These are phyloP conservation scores for Lobophora halterata DNA, from an alignment of 2,888 invertebrate genomes.

Conservation along the genomic window DNA sequence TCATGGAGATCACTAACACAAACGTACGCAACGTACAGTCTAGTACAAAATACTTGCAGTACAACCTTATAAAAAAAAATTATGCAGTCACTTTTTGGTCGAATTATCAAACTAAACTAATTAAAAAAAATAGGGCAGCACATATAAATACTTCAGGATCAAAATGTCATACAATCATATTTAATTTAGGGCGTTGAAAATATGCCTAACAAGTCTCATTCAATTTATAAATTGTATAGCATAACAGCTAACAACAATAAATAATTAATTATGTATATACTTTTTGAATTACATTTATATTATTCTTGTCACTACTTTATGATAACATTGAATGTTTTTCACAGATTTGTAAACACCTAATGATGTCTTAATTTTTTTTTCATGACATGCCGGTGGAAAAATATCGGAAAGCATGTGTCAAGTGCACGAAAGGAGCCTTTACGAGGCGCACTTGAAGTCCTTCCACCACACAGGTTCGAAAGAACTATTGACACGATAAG, in stretches of 20 bases:
- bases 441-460: too few species aligned
- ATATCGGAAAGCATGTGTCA: too few species aligned
- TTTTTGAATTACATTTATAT: constrained; percentile 9
- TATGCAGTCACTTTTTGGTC: constrained; percentile 29
- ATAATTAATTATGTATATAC: constrained; percentile 10
- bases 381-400: too few species aligned
- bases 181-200: constrained; percentile 1
- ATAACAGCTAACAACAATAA: constrained; percentile 1
- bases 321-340: too few species aligned
- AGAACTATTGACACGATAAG: too few species aligned
- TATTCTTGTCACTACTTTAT: too few species aligned
- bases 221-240: background rate
- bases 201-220: constrained; percentile 1
- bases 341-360: too few species aligned
- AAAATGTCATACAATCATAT: constrained; percentile 3
- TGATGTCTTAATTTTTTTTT: too few species aligned
- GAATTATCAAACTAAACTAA: constrained; percentile 22
- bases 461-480: too few species aligned
- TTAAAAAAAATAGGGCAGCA: background rate
- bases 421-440: too few species aligned
- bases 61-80: constrained; percentile 23
- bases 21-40: constrained; percentile 6
- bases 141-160: background rate
- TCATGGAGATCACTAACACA: constrained; percentile 8
- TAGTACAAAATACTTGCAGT: constrained; percentile 17